phyloP scores from a whole-genome alignment of 2,797 vertebrate species.

The Amblyopsis hoosieri region DNA sequence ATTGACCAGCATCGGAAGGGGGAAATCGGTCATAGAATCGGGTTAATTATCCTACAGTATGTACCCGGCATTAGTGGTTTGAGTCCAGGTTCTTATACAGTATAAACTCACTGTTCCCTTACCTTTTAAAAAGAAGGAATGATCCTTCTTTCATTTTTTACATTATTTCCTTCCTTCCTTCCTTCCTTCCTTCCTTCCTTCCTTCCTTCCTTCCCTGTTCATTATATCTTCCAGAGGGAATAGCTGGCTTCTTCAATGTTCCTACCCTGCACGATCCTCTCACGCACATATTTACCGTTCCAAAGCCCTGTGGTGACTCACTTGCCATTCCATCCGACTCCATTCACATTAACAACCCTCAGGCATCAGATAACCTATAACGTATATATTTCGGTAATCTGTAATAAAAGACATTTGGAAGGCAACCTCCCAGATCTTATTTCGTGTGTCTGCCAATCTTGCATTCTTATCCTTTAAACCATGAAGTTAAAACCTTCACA shows the following conservation, averaged over 20 bases:
- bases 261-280: background rate
- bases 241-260: background rate
- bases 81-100: constrained; percentile 45
- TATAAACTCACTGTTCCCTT: constrained; percentile 26
- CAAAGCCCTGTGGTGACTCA: background rate
- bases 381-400: background rate
- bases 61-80: constrained; percentile 37
- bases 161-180: background rate
- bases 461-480: background rate
- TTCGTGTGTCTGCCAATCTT: background rate
- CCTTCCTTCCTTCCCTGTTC: background rate
- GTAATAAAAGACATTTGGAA: constrained; percentile 5
- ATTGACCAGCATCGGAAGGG: no score
- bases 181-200: background rate
- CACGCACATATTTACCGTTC: background rate
- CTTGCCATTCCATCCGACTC: background rate
- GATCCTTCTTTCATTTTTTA: constrained; percentile 4
- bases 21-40: no score
- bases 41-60: no score
- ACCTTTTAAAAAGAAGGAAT: constrained; percentile 25
- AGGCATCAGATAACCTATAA: constrained; percentile 2
- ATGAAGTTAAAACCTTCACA: no score
- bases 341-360: constrained; percentile 1
- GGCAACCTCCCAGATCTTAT: background rate
- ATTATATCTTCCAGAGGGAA: background rate